Conservation (phyloP, 2,797 vertebrate species). For the Neosalanx taihuensis region DNA sequence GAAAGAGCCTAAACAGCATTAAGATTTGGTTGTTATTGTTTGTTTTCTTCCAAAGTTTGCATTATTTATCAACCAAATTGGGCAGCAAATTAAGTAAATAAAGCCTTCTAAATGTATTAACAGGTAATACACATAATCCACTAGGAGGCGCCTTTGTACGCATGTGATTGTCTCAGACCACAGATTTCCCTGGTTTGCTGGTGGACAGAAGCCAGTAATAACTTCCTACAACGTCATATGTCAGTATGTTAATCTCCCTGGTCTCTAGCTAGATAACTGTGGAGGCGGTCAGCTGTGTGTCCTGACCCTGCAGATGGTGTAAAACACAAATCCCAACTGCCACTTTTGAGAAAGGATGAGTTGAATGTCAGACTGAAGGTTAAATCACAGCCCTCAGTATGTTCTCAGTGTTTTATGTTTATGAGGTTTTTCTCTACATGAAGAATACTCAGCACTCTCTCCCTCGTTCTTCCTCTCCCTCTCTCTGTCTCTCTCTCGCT, state of each 20-base stretch:
- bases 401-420: neutral
- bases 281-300: neutral
- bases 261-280: neutral
- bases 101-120: neutral
- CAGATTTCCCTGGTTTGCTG: neutral
- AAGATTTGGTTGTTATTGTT: neutral
- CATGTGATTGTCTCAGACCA: neutral
- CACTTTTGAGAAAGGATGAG: neutral
- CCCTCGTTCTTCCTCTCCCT: too few species aligned
- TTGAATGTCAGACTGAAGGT: neutral
- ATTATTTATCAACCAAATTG: neutral
- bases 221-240: neutral
- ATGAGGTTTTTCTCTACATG: neutral
- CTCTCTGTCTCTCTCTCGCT: neutral
- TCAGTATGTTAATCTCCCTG: neutral
- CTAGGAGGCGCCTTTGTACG: neutral
- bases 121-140: neutral
- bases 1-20: neutral
- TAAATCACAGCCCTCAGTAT: conserved; percentile 17
- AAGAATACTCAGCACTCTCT: neutral
- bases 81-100: neutral
- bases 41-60: neutral
- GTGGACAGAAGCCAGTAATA: neutral
- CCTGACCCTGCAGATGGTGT: neutral
- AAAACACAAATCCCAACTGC: neutral